These are phyloP conservation scores for Entomyzon cyanotis DNA, from an alignment of 2,113 vertebrate species.

Conservation along the genomic window DNA sequence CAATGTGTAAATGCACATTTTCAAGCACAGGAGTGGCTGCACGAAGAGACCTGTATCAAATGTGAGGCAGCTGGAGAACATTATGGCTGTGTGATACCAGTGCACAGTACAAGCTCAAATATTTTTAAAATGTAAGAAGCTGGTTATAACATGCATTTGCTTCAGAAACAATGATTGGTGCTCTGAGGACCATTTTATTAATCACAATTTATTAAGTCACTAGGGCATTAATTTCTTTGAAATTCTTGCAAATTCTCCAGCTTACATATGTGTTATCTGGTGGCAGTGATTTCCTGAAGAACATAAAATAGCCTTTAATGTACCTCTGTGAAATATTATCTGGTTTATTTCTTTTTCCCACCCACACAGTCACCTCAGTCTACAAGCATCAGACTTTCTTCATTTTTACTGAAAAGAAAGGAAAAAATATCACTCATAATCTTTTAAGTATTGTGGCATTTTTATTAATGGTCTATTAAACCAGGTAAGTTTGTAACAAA, in stretches of 20 bases:
- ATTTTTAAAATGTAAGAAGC: neutral
- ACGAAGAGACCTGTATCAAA: neutral
- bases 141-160: neutral
- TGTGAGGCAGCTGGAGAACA: neutral
- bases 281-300: neutral
- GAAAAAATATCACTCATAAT: neutral
- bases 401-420: neutral
- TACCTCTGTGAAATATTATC: neutral
- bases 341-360: neutral
- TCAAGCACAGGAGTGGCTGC: neutral
- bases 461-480: conserved; percentile 36
- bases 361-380: neutral
- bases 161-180: neutral
- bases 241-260: neutral
- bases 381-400: neutral
- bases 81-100: neutral
- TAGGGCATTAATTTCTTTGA: neutral
- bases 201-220: neutral
- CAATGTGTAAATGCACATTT: neutral
- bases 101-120: neutral
- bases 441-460: neutral
- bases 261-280: neutral
- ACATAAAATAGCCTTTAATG: neutral
- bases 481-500: neutral
- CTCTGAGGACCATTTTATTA: neutral